Evolutionary conservation across 2,113 vertebrate genomes (phyloP).

Genomic region (Apodemus speciosus): DNA sequence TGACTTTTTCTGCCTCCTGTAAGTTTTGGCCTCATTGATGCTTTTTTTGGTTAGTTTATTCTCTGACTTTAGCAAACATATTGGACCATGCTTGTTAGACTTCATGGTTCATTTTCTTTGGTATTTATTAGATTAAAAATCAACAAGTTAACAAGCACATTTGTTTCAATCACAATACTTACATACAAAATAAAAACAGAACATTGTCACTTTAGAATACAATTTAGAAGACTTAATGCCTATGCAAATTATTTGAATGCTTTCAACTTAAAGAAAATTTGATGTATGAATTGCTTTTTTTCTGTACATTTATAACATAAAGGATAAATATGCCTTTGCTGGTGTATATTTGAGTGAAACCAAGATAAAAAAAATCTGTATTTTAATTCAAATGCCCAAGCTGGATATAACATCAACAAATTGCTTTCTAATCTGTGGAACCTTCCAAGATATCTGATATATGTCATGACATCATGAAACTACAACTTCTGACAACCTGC

Average conservation of each 20-base stretch:
- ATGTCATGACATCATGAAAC: slow-evolving; percentile 1
- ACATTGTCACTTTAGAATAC: background rate
- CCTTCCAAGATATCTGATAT: background rate
- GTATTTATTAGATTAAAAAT: slow-evolving; percentile 23
- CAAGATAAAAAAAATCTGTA: background rate
- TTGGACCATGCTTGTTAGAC: background rate
- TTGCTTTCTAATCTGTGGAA: background rate
- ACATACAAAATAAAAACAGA: slow-evolving; percentile 1
- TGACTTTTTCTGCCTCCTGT: background rate
- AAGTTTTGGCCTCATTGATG: background rate
- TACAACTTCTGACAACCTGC: background rate
- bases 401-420: slow-evolving; percentile 18
- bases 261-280: background rate
- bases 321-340: background rate
- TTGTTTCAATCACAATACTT: background rate
- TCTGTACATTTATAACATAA: background rate
- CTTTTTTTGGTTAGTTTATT: background rate
- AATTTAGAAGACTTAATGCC: background rate
- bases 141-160: background rate
- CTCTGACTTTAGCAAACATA: background rate
- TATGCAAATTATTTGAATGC: slow-evolving; percentile 38
- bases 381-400: background rate
- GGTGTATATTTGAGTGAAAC: background rate
- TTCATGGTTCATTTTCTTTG: background rate
- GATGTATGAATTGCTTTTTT: background rate